These are phyloP conservation scores for Pheucticus melanocephalus DNA, from an alignment of 2,113 vertebrate genomes.

Conservation along the genomic window DNA sequence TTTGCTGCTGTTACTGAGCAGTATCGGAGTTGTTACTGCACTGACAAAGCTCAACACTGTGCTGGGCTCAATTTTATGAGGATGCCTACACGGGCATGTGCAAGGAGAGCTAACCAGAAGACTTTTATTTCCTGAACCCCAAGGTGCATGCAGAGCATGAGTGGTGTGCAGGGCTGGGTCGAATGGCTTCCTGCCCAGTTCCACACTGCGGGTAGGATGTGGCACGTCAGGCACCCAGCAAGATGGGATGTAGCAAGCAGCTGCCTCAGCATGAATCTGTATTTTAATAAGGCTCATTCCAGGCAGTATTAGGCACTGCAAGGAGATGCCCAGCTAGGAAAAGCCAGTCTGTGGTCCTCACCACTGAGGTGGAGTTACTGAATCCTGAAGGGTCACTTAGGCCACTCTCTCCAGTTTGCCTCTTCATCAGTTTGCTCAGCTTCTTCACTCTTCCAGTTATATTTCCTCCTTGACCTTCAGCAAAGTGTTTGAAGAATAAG, in stretches of 20 bases:
- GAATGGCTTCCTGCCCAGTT: neutral
- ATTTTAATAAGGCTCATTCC: neutral
- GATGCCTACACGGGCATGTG: neutral
- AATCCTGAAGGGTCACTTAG: neutral
- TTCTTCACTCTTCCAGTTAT: neutral
- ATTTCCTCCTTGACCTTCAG: neutral
- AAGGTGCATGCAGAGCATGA: neutral
- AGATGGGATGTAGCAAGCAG: neutral
- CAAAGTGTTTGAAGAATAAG: neutral
- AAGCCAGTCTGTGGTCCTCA: neutral
- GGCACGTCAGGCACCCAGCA: rapidly evolving
- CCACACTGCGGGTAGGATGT: neutral
- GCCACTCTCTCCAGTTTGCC: neutral
- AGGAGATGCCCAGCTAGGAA: neutral
- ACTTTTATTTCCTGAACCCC: neutral
- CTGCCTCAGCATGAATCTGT: rapidly evolving
- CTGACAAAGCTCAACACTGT: neutral
- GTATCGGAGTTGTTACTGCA: neutral
- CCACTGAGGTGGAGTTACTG: neutral
- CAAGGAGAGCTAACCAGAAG: neutral
- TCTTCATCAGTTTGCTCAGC: neutral
- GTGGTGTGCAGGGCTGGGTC: neutral
- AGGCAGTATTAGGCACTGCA: neutral
- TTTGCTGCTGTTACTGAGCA: neutral
- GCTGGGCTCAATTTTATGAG: neutral